Conservation (phyloP, 35 echinoderm and acorn worm genomes). For the Hemicentrotus pulcherrimus region DNA sequence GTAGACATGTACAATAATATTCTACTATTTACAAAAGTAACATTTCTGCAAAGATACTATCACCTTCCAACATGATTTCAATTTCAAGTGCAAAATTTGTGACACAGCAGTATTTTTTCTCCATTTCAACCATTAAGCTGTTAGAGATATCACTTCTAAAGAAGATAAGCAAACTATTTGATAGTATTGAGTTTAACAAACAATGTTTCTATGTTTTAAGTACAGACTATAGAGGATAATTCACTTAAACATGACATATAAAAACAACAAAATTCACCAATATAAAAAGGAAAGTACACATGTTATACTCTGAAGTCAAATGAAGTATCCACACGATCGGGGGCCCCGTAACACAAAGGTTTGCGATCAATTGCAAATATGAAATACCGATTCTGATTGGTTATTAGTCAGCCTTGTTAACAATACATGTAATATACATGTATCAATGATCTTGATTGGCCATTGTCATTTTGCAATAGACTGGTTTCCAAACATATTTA, state of each 20-base stretch:
- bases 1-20: constrained; percentile 17
- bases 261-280: background rate
- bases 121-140: background rate
- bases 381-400: too few relatives aligned
- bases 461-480: too few relatives aligned
- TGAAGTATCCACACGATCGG: background rate
- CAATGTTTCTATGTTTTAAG: background rate
- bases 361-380: too few relatives aligned
- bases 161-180: background rate
- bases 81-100: background rate
- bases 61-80: background rate
- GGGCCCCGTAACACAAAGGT: too few relatives aligned
- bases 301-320: background rate
- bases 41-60: background rate
- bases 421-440: too few relatives aligned
- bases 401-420: too few relatives aligned
- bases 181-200: background rate
- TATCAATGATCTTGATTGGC: too few relatives aligned
- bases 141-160: background rate
- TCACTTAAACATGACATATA: background rate
- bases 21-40: background rate
- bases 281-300: background rate
- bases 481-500: too few relatives aligned
- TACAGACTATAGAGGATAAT: background rate
- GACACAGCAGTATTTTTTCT: background rate